phyloP scores from a whole-genome alignment of 2,113 vertebrate species.

The Bambusicola thoracicus region DNA sequence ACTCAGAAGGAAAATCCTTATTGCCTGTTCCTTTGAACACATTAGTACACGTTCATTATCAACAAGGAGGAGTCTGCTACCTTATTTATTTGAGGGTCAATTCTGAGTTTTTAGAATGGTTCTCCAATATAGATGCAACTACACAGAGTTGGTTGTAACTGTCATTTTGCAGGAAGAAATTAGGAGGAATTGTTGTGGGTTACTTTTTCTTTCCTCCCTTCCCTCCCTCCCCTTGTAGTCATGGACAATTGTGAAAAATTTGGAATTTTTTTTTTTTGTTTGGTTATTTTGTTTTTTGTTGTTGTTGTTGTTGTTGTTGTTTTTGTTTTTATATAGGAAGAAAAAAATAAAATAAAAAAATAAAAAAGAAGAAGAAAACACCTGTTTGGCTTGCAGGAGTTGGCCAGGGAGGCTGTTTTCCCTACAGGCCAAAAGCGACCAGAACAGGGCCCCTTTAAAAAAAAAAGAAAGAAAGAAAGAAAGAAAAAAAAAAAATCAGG shows the following conservation, averaged over 20 bases:
- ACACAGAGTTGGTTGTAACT: neutral
- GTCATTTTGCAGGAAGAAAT: constrained; percentile 25
- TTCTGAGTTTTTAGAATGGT: neutral
- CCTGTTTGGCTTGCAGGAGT: constrained; percentile 85
- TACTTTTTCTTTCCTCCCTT: neutral
- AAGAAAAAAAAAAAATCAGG: constrained; percentile 6
- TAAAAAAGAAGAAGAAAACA: constrained; percentile 88
- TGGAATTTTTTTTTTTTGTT: neutral
- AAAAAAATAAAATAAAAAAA: constrained; percentile 78
- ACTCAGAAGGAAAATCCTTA: neutral
- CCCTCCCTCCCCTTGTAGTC: neutral
- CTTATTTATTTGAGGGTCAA: neutral
- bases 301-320: neutral
- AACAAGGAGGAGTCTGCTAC: neutral
- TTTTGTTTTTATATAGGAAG: neutral
- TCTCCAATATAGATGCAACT: neutral
- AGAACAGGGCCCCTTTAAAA: constrained; percentile 78
- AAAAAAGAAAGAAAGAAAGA: constrained; percentile 56
- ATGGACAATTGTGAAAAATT: neutral
- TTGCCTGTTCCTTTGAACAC: neutral
- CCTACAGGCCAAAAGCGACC: constrained; percentile 76
- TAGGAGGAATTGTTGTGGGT: neutral
- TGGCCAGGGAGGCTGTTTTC: constrained; percentile 60
- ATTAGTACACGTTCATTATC: neutral
- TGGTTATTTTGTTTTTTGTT: neutral